These are phyloP conservation scores for Actinostola sp. DNA, from an alignment of 92 coral and sea anemone genomes.

Conservation along the genomic window DNA sequence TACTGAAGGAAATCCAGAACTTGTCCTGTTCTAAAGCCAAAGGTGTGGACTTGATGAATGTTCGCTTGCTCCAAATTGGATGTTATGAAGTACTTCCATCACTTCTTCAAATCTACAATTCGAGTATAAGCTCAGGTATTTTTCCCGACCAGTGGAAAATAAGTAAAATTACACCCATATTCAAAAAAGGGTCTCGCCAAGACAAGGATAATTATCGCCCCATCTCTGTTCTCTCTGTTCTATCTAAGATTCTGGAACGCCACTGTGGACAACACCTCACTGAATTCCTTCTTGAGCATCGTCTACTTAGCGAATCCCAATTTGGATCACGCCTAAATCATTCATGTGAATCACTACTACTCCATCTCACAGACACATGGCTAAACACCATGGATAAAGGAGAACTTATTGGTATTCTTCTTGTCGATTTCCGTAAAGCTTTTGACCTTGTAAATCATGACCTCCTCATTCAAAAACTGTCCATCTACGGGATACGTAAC, in stretches of 20 bases:
- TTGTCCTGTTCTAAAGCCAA: constrained; percentile 17
- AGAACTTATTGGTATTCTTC: constrained; percentile 11
- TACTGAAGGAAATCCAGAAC: constrained; percentile 3
- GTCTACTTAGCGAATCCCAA: not conserved
- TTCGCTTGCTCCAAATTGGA: constrained; percentile 9
- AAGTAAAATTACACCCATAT: constrained; percentile 24
- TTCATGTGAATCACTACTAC: constrained; percentile 25
- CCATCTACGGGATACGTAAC: too few species aligned
- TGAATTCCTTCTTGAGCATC: constrained; percentile 8
- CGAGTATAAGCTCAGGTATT: constrained; percentile 18
- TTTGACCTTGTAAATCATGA: too few species aligned
- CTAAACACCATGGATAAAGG: constrained; percentile 27
- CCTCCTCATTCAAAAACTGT: too few species aligned
- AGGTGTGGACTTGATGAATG: constrained; percentile 34
- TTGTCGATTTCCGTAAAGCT: too few species aligned
- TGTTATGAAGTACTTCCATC: constrained; percentile 4
- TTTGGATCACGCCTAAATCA: constrained; percentile 31
- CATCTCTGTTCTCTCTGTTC: constrained; percentile 22
- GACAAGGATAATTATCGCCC: constrained; percentile 29
- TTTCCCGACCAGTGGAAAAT: constrained; percentile 38
- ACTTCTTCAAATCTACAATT: constrained; percentile 18
- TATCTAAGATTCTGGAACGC: constrained; percentile 22
- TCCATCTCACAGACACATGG: constrained; percentile 15
- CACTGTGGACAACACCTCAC: constrained; percentile 10
- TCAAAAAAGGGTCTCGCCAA: constrained; percentile 17